Base-by-base conservation (phyloP, 2,797 vertebrate species). In the Spheniscus humboldti region DNA sequence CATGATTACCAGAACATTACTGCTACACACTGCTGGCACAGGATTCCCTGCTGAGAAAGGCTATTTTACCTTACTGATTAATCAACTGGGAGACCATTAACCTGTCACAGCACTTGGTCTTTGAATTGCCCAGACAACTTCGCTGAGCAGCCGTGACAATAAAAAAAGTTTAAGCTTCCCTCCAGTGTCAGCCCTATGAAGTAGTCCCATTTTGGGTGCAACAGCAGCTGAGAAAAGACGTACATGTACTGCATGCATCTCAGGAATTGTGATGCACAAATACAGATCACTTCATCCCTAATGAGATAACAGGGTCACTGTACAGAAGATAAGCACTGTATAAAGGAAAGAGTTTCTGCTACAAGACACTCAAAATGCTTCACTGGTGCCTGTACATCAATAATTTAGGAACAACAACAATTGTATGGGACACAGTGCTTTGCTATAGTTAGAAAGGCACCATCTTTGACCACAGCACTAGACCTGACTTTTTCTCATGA, bases 1-100 rank as follows among this genome's bases (percentile, higher is more conserved):
- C 80, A 64, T 5, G 18, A 93, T 52, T 47, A 63, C 79, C 52
- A 63, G 8, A 15, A 83, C 67, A 39, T 48, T 18, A 43, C 72
- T 55, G 88, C 69, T 86, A 8, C 88, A 39, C 8, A 45, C 82
- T 90, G 91, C 76, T 64, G 60, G 89, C 88, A 85, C 1, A 81
- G 79, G 91, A 55, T 35, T 53, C 57, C 88, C 89, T 85, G 92
- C 71, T 75, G 89, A 88, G 85, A 87, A 78, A 74, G 79, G 53
- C 89, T 59, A 53, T 88, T 97, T 90, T 55, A 91, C 86, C 85
- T 35, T 30, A 53, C 69, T 2, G 2, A 90, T 95, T 86, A 47
- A 90, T 86, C 91, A 94, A 5, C 85, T 85, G 72, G 11, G 87
- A 86, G 59, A 43, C 48, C 94, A 89, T 93, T 94, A 95, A 94